phyloP scores from a whole-genome alignment of 2,888 invertebrate genomes.

The Cheilosia variabilis region DNA sequence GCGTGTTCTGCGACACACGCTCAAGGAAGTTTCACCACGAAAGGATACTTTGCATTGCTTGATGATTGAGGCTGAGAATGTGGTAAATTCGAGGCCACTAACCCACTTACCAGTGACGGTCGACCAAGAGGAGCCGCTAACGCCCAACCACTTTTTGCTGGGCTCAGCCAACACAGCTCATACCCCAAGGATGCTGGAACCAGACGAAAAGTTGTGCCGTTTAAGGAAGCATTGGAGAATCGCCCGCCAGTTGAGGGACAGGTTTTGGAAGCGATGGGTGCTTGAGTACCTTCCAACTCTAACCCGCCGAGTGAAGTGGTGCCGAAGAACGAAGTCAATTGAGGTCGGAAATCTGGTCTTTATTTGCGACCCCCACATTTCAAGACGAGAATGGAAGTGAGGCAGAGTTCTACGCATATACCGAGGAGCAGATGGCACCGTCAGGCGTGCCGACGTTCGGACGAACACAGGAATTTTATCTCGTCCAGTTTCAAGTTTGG shows the following conservation, averaged over 20 bases:
- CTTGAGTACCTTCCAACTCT: no score
- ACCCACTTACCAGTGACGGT: conserved; percentile 10
- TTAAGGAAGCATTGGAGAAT: no score
- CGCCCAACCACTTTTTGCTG: conserved; percentile 18
- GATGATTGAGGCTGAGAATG: conserved; percentile 32
- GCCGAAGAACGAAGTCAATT: not conserved
- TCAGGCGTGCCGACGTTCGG: no score
- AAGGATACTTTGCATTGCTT: conserved; percentile 59
- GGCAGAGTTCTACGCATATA: not conserved
- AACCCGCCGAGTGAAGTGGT: not conserved
- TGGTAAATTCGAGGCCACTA: conserved; percentile 39
- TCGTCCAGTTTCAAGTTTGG: no score
- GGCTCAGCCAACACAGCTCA: conserved; percentile 9
- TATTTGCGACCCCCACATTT: not conserved
- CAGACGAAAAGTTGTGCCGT: no score
- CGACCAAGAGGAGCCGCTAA: conserved; percentile 26
- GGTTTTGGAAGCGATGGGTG: no score
- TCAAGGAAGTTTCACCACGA: conserved; percentile 45
- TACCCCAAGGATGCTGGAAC: no score
- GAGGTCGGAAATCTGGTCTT: not conserved
- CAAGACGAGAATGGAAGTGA: no score
- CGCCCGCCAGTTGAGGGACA: no score
- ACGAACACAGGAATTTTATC: no score
- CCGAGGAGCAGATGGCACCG: no score
- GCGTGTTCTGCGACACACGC: conserved; percentile 24